These are phyloP conservation scores for Dolichoris vasculosae DNA, from an alignment of 1,140 invertebrate genomes.

Conservation along the genomic window DNA sequence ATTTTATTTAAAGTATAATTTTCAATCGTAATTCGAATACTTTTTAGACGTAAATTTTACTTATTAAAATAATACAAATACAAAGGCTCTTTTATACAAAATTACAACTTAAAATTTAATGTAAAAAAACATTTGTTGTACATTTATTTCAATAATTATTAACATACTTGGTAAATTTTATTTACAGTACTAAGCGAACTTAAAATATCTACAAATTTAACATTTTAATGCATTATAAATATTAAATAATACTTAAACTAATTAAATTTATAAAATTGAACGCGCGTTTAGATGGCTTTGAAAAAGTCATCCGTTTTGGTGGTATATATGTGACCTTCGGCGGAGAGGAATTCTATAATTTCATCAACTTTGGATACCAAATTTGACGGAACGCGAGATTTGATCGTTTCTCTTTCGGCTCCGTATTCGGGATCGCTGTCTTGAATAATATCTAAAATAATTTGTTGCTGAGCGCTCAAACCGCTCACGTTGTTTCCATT, in stretches of 20 bases:
- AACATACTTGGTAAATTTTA: not conserved
- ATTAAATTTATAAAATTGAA: not conserved
- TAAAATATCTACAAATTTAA: not conserved
- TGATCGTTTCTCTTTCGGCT: slow-evolving; percentile 63
- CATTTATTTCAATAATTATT: not conserved
- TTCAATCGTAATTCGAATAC: no score
- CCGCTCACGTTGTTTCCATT: slow-evolving; percentile 44
- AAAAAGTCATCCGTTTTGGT: slow-evolving; percentile 71
- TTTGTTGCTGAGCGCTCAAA: slow-evolving; percentile 59
- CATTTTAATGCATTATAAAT: not conserved
- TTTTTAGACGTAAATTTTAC: no score
- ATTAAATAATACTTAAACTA: not conserved
- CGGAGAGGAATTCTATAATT: slow-evolving; percentile 69
- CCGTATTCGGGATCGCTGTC: slow-evolving; percentile 63
- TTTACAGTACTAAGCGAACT: not conserved
- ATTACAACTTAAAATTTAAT: not conserved
- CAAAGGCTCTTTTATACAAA: not conserved
- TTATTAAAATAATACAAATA: not conserved
- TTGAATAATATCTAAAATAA: slow-evolving; percentile 66
- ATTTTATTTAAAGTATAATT: no score
- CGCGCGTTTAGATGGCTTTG: slow-evolving; percentile 65
- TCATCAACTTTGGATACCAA: slow-evolving; percentile 60
- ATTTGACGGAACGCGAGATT: slow-evolving; percentile 56
- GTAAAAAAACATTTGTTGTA: not conserved
- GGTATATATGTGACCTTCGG: slow-evolving; percentile 73